A percentile compares a stretch with the other conserved stretches of the same genome.
Conservation (phyloP, 2,888 invertebrate species). For the Drosophila austrosaltans region DNA sequence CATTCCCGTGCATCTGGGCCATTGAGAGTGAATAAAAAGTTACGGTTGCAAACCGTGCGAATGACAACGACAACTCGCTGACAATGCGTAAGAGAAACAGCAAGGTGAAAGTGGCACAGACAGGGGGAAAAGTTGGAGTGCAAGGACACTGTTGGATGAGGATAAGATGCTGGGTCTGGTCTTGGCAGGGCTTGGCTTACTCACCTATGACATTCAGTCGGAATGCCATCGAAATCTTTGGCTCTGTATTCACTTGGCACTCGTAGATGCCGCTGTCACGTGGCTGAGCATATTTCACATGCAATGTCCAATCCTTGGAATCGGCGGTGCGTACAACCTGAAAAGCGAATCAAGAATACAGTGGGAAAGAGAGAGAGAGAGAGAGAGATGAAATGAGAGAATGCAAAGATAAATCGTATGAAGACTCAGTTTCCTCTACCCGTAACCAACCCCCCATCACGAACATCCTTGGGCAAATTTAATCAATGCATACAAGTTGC, state of each 20-base stretch:
- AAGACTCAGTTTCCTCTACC: neutral
- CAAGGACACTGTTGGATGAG: neutral
- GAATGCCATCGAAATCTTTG: constrained; percentile 94
- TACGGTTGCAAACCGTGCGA: constrained; percentile 53
- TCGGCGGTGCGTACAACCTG: constrained; percentile 86
- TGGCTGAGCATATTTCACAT: constrained; percentile 93
- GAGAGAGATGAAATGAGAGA: constrained; percentile 8
- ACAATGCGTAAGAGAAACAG: constrained; percentile 54
- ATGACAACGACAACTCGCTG: constrained; percentile 51
- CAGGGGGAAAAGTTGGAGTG: constrained; percentile 12
- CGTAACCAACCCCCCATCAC: neutral
- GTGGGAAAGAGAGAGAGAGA: neutral
- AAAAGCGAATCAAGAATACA: constrained; percentile 19
- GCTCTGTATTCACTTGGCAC: constrained; percentile 89
- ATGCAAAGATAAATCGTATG: constrained; percentile 62
- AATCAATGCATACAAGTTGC: constrained; percentile 71
- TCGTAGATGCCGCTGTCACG: constrained; percentile 90
- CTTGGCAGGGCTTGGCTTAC: constrained; percentile 47
- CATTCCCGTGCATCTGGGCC: constrained; percentile 6
- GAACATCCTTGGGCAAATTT: constrained; percentile 66
- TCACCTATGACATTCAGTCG: constrained; percentile 92
- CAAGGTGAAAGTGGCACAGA: neutral
- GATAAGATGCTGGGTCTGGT: neutral
- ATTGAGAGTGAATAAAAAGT: constrained; percentile 41
- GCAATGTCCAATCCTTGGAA: constrained; percentile 95